phyloP scores from a whole-genome alignment of 2,113 vertebrate genomes.

The Festucalex cinctus region DNA sequence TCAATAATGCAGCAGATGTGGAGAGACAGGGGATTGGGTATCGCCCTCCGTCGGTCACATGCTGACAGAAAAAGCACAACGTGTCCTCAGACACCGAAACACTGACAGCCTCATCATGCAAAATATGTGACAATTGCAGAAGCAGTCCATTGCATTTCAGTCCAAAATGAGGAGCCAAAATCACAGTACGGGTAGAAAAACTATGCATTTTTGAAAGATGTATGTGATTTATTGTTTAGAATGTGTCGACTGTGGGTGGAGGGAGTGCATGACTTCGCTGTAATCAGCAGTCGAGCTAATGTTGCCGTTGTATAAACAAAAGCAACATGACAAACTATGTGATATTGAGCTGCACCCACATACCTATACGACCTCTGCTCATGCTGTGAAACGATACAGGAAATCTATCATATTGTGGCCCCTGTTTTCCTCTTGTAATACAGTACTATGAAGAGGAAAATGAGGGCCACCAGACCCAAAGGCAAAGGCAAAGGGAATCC shows the following conservation, averaged over 20 bases:
- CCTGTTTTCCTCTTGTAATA: too few relatives aligned
- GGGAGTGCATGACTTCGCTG: neutral
- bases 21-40: slow-evolving; percentile 54
- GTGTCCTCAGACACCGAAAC: slow-evolving; percentile 50
- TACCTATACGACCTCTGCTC: too few relatives aligned
- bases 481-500: too few relatives aligned
- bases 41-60: slow-evolving; percentile 56
- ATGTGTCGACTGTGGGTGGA: neutral
- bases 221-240: neutral
- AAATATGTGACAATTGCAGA: slow-evolving; percentile 28
- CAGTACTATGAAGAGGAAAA: too few relatives aligned
- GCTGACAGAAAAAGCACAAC: slow-evolving; percentile 59
- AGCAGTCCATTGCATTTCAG: neutral
- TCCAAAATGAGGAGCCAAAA: neutral
- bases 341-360: neutral
- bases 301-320: neutral
- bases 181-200: slow-evolving; percentile 19
- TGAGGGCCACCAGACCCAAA: too few relatives aligned
- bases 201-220: neutral
- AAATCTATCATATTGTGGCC: too few relatives aligned
- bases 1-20: slow-evolving; percentile 69
- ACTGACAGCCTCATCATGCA: slow-evolving; percentile 19
- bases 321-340: neutral
- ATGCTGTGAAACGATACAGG: too few relatives aligned
- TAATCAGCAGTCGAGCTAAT: neutral